These are phyloP conservation scores for Danio choprae DNA, from an alignment of 2,797 vertebrate genomes.

Conservation along the genomic window DNA sequence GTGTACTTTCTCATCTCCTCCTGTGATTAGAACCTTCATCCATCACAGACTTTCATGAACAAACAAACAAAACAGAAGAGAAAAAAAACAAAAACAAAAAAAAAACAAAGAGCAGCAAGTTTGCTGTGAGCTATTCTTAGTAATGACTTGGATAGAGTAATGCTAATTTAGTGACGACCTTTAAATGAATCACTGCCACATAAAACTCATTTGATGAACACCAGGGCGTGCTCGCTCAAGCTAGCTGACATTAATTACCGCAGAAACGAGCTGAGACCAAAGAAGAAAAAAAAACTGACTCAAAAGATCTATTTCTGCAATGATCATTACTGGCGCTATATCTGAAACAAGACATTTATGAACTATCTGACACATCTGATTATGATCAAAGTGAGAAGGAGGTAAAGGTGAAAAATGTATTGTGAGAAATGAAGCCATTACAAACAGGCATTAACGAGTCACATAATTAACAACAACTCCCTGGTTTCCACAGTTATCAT, in stretches of 20 bases:
- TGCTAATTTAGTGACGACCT: constrained; percentile 54
- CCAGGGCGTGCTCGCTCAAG: constrained; percentile 37
- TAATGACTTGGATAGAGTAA: constrained; percentile 52
- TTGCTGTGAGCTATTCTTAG: constrained; percentile 43
- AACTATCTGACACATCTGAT: constrained; percentile 39
- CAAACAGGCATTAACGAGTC: constrained; percentile 29
- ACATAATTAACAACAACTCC: constrained; percentile 42
- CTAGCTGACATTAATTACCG: constrained; percentile 54
- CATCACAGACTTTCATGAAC: constrained; percentile 35
- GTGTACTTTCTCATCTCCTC: constrained; percentile 30
- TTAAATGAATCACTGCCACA: constrained; percentile 58
- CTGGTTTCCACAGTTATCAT: constrained; percentile 22
- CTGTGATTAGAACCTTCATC: constrained; percentile 28
- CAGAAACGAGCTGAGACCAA: constrained; percentile 38
- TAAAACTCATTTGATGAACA: constrained; percentile 56
- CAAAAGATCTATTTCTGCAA: constrained; percentile 44
- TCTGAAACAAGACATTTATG: constrained; percentile 43
- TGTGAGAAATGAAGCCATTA: constrained; percentile 1
- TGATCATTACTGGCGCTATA: constrained; percentile 46
- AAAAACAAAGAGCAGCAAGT: constrained; percentile 15
- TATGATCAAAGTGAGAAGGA: constrained; percentile 22
- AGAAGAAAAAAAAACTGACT: constrained; percentile 4
- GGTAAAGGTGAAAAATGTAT: constrained; percentile 7
- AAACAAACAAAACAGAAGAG: constrained; percentile 10
- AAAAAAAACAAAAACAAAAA: neutral